These are phyloP conservation scores for Diaphora mendica DNA, from an alignment of 2,888 invertebrate genomes.

Conservation along the genomic window DNA sequence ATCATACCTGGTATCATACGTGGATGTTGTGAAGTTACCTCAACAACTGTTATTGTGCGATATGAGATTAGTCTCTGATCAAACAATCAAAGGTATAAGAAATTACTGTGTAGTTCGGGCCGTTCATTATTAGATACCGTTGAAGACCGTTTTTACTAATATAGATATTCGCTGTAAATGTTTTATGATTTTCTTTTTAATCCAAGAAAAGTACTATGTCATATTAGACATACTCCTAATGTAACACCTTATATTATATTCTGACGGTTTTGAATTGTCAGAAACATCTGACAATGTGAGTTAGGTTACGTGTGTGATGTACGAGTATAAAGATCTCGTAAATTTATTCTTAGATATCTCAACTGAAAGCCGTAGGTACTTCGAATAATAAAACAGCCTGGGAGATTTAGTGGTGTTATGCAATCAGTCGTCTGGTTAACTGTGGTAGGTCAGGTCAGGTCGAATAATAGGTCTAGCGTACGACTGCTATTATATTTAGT, in stretches of 20 bases:
- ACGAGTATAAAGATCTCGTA: not conserved
- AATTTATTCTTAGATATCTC: slow-evolving; percentile 12
- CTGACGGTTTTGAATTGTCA: not conserved
- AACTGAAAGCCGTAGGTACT: slow-evolving; percentile 3
- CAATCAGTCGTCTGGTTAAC: slow-evolving; percentile 10
- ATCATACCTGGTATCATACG: too few species aligned
- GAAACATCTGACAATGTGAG: not conserved
- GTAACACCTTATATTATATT: not conserved
- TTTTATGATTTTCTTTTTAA: too few species aligned
- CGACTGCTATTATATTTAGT: not conserved
- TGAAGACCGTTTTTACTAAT: not conserved
- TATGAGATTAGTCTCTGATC: not conserved
- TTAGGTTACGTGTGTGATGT: slow-evolving; percentile 1
- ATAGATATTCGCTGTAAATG: too few species aligned
- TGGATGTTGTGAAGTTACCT: not conserved
- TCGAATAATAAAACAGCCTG: slow-evolving; percentile 16
- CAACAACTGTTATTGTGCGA: not conserved
- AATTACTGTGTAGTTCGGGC: not conserved
- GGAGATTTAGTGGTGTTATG: slow-evolving; percentile 11
- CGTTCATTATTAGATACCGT: not conserved
- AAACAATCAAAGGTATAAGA: not conserved
- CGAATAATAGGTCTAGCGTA: not conserved
- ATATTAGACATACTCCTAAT: not conserved
- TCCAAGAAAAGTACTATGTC: not conserved
- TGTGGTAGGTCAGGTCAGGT: slow-evolving; percentile 42